A percentile compares a stretch with the other conserved stretches of the same genome.
These are phyloP conservation scores for Rutilus rutilus DNA, from an alignment of 2,113 vertebrate species.

Conservation along the genomic window DNA sequence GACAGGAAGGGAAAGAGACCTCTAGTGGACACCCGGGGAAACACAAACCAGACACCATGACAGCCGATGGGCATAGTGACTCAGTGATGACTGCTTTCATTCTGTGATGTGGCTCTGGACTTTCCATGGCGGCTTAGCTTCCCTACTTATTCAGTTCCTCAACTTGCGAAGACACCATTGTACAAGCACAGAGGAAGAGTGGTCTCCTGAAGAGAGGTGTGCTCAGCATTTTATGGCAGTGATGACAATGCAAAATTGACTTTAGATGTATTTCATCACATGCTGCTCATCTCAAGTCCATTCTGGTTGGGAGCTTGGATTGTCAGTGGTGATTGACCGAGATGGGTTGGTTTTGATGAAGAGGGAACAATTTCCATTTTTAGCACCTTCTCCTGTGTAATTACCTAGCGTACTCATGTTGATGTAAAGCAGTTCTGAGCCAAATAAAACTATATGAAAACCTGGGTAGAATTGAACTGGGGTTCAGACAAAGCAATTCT, in stretches of 20 bases:
- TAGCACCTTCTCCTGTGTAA: neutral
- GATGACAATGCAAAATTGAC: neutral
- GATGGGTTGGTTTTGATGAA: neutral
- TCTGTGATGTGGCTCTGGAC: neutral
- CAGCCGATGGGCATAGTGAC: neutral
- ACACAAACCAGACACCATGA: too few relatives aligned
- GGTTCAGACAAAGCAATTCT: too few relatives aligned
- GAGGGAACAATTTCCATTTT: neutral
- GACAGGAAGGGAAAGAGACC: too few relatives aligned
- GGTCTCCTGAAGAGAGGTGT: neutral
- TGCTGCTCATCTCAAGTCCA: neutral
- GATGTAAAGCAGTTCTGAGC: neutral
- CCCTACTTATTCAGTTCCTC: neutral
- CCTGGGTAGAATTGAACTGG: neutral
- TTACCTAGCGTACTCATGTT: neutral
- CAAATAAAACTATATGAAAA: neutral
- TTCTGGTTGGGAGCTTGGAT: neutral
- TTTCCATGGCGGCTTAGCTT: neutral
- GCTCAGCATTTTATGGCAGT: neutral
- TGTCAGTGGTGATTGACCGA: neutral
- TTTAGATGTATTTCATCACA: neutral
- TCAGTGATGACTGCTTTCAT: neutral
- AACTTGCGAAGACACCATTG: neutral
- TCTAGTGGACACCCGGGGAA: too few relatives aligned
- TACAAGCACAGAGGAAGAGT: neutral